Percentiles rank a stretch among this genome's conserved stretches.
Evolutionary conservation across 2,888 invertebrate species (phyloP).

Genomic region (Diarsia rubi): DNA sequence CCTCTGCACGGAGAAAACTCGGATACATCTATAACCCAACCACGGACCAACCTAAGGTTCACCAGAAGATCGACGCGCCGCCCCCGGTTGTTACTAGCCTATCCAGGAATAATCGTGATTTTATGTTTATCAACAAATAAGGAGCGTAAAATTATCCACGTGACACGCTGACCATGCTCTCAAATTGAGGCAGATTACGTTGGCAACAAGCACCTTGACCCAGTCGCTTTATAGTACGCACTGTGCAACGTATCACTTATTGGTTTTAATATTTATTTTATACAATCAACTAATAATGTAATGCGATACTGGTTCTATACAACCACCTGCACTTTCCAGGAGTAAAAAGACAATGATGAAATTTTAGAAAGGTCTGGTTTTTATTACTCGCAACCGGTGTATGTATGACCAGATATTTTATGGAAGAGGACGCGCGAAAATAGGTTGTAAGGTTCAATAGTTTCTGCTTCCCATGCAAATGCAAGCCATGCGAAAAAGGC

Average conservation of each 20-base stretch:
- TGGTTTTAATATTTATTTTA: conserved; percentile 21
- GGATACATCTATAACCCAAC: not conserved
- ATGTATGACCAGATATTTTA: not conserved
- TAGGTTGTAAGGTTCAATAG: not conserved
- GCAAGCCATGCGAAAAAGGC: not conserved
- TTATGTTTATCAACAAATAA: conserved; percentile 1
- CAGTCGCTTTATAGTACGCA: conserved; percentile 35
- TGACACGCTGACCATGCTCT: conserved; percentile 56
- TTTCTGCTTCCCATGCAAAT: not conserved
- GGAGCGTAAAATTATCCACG: conserved; percentile 7
- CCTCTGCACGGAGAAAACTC: not conserved
- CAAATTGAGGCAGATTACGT: conserved; percentile 57
- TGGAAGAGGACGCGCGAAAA: not conserved
- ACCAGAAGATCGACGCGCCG: not conserved
- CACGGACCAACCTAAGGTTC: not conserved
- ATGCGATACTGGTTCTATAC: not conserved
- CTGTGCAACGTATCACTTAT: conserved; percentile 9
- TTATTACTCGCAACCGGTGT: not conserved
- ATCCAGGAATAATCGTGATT: not conserved
- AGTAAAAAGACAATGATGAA: not conserved
- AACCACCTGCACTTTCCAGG: not conserved
- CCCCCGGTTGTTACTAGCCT: not conserved
- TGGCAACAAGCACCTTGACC: conserved; percentile 57
- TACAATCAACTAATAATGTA: not conserved
- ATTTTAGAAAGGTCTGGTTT: not conserved